These are phyloP conservation scores for Smittia aterrima DNA, from an alignment of 2,888 invertebrate genomes.

Conservation along the genomic window DNA sequence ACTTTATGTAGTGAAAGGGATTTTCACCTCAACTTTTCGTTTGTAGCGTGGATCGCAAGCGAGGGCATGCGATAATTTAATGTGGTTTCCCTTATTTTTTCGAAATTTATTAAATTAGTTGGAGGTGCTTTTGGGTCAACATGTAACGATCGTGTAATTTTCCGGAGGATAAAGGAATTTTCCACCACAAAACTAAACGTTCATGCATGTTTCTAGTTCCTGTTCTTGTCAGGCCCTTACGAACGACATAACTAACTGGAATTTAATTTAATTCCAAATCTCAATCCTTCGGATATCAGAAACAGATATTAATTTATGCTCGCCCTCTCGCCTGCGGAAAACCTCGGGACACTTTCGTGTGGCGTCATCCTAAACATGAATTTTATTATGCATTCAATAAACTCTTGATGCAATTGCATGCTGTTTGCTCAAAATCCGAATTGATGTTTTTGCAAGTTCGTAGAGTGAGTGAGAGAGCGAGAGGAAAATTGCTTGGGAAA, in stretches of 20 bases:
- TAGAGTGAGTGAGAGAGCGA: background rate
- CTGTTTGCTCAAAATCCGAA: background rate
- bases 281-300: background rate
- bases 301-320: constrained; percentile 40
- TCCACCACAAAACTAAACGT: constrained; percentile 34
- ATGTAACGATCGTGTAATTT: too few species aligned
- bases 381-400: constrained; percentile 38
- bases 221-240: too few species aligned
- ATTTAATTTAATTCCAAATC: constrained; percentile 35
- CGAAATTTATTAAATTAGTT: background rate
- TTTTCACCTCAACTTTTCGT: constrained; percentile 32
- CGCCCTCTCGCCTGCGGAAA: background rate
- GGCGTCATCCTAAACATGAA: constrained; percentile 7
- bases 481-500: constrained; percentile 5
- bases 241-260: background rate
- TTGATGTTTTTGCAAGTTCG: background rate
- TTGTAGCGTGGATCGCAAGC: background rate
- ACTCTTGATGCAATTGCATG: constrained; percentile 28
- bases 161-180: too few species aligned
- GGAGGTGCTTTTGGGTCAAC: background rate
- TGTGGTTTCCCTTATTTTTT: background rate
- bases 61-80: background rate
- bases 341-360: background rate
- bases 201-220: background rate
- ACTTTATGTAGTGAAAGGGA: constrained; percentile 33